These are phyloP conservation scores for Penaeus japonicus DNA, from an alignment of 1,140 invertebrate genomes.

Conservation along the genomic window DNA sequence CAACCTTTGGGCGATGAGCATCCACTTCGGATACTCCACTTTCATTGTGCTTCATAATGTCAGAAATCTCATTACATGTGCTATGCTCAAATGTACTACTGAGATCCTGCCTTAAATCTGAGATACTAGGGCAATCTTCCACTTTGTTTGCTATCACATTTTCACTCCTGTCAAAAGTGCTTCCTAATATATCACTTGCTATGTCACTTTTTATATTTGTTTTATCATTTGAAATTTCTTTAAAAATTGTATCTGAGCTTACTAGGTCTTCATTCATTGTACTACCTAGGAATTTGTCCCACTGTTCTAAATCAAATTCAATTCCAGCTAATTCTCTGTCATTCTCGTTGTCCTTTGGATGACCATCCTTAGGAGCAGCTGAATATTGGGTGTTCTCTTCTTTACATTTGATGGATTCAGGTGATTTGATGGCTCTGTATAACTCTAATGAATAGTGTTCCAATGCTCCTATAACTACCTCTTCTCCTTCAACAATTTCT, in stretches of 20 bases:
- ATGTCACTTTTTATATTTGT: neutral
- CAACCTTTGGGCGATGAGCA: slow-evolving; percentile 3
- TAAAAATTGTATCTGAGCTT: slow-evolving; percentile 21
- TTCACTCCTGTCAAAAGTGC: neutral
- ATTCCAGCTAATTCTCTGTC: neutral
- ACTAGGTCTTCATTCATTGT: slow-evolving; percentile 10
- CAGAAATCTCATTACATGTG: slow-evolving; percentile 42
- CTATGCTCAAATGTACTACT: slow-evolving; percentile 44
- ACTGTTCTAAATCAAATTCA: slow-evolving; percentile 45
- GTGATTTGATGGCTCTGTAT: slow-evolving; percentile 41
- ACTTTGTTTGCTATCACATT: neutral
- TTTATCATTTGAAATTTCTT: neutral
- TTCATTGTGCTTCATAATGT: slow-evolving; percentile 11
- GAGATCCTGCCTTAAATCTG: neutral
- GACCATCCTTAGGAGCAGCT: no score
- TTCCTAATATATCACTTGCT: slow-evolving; percentile 4
- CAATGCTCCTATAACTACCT: slow-evolving; percentile 48
- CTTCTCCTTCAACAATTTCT: slow-evolving; percentile 44
- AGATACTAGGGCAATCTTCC: neutral
- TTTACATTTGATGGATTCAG: neutral
- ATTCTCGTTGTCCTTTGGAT: no score
- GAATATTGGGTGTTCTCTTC: no score
- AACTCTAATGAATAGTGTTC: slow-evolving; percentile 50
- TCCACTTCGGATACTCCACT: neutral
- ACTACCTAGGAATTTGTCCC: slow-evolving; percentile 44